A percentile compares a stretch with the other conserved stretches of the same genome.
Evolutionary conservation across 2,797 vertebrate species (phyloP).

Genomic region (Erithacus rubecula): DNA sequence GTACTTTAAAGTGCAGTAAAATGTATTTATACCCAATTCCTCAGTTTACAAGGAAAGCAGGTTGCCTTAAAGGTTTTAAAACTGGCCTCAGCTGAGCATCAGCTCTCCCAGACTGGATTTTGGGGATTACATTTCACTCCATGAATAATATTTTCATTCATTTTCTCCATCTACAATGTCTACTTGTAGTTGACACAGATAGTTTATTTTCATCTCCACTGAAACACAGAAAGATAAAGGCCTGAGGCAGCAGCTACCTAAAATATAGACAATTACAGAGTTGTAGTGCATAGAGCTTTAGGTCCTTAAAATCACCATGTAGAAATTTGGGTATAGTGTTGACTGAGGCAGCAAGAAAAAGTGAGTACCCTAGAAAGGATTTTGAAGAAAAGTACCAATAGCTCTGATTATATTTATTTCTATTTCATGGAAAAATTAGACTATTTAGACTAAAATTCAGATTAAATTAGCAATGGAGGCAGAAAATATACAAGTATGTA

Average conservation of each 20-base stretch:
- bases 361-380: not conserved
- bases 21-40: not conserved
- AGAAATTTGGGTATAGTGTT: not conserved
- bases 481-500: not conserved
- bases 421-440: not conserved
- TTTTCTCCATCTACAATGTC: not conserved
- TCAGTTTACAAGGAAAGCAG: slow-evolving; percentile 14
- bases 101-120: slow-evolving; percentile 6
- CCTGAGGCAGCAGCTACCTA: not conserved
- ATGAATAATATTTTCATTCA: not conserved
- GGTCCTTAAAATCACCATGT: not conserved
- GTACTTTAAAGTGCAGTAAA: slow-evolving; percentile 29
- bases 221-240: not conserved
- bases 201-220: not conserved
- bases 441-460: not conserved
- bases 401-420: not conserved
- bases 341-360: slow-evolving; percentile 29
- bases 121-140: not conserved
- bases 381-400: not conserved
- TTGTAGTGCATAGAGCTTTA: not conserved
- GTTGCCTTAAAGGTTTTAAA: not conserved
- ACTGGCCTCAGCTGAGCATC: not conserved
- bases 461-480: not conserved
- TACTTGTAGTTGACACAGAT: not conserved
- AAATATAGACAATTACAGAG: not conserved